Conservation (phyloP, 2,797 vertebrate species). For the Percopsis omiscomaycus region DNA sequence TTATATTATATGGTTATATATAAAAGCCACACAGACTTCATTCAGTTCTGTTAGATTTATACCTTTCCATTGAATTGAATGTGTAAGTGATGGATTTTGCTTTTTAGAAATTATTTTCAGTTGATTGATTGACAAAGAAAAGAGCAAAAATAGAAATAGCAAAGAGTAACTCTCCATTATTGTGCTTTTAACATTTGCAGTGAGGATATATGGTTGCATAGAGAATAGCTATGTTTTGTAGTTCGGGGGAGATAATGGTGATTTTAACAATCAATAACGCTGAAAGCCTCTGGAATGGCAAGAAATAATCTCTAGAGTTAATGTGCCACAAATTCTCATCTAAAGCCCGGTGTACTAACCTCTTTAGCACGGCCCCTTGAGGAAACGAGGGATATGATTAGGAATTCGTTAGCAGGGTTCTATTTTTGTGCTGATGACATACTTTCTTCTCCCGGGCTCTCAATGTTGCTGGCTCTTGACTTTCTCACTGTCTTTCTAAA, state of each 20-base stretch:
- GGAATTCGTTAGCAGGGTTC: constrained; percentile 82
- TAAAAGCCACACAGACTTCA: constrained; percentile 49
- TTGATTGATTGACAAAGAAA: constrained; percentile 52
- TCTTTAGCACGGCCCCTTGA: constrained; percentile 78
- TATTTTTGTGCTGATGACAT: constrained; percentile 87
- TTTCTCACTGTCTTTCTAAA: constrained; percentile 76
- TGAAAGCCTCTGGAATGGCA: constrained; percentile 66
- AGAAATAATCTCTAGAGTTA: constrained; percentile 74
- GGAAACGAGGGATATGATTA: constrained; percentile 80
- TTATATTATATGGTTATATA: constrained; percentile 2
- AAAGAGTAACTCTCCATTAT: constrained; percentile 47
- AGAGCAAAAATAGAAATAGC: constrained; percentile 33
- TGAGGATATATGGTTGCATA: constrained; percentile 37
- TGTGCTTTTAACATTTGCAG: constrained; percentile 61
- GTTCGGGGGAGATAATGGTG: constrained; percentile 48
- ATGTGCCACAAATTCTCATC: constrained; percentile 78
- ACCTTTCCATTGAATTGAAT: constrained; percentile 37
- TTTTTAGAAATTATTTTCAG: constrained; percentile 53
- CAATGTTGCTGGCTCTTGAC: constrained; percentile 73
- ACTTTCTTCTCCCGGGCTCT: constrained; percentile 75
- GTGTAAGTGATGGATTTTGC: constrained; percentile 50
- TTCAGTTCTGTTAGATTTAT: constrained; percentile 48
- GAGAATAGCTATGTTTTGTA: constrained; percentile 45
- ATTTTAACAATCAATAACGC: constrained; percentile 71
- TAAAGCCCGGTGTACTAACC: constrained; percentile 75